These are phyloP conservation scores for Eristalis pertinax DNA, from an alignment of 2,888 invertebrate genomes.

Conservation along the genomic window DNA sequence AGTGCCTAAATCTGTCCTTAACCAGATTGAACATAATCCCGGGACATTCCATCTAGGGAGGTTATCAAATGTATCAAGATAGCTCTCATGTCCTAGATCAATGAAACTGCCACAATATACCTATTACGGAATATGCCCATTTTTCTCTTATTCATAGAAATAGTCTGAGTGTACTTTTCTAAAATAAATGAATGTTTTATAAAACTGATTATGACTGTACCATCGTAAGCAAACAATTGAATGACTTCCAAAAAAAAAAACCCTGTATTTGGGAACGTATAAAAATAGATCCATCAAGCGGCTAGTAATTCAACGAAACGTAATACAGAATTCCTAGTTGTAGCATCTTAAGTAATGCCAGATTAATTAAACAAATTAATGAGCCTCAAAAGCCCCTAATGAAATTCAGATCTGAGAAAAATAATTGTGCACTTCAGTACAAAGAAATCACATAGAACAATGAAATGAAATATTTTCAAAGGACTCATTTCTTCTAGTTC, in stretches of 20 bases:
- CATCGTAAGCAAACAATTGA: not conserved
- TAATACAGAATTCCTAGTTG: constrained; percentile 14
- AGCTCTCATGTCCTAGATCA: too few species aligned
- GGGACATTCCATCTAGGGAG: too few species aligned
- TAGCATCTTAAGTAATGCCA: constrained; percentile 58
- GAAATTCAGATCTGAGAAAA: constrained; percentile 49
- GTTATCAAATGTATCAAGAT: too few species aligned
- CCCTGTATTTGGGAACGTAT: constrained; percentile 3
- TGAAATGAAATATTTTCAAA: constrained; percentile 63
- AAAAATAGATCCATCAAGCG: constrained; percentile 30
- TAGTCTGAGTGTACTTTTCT: not conserved
- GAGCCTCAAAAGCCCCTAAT: constrained; percentile 54
- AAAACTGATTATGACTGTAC: not conserved
- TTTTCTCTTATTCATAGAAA: not conserved
- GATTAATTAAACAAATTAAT: constrained; percentile 69
- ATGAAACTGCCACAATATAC: too few species aligned
- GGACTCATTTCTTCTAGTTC: constrained; percentile 50
- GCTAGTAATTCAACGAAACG: constrained; percentile 17
- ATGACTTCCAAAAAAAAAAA: constrained; percentile 33
- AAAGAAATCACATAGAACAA: constrained; percentile 45
- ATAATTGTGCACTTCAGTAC: constrained; percentile 26
- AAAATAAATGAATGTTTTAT: not conserved
- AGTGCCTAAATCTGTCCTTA: too few species aligned
- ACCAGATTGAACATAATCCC: too few species aligned
- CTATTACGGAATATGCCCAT: too few species aligned